phyloP scores from a whole-genome alignment of 2,888 invertebrate species.

The Zhuqinia jingwanae region DNA sequence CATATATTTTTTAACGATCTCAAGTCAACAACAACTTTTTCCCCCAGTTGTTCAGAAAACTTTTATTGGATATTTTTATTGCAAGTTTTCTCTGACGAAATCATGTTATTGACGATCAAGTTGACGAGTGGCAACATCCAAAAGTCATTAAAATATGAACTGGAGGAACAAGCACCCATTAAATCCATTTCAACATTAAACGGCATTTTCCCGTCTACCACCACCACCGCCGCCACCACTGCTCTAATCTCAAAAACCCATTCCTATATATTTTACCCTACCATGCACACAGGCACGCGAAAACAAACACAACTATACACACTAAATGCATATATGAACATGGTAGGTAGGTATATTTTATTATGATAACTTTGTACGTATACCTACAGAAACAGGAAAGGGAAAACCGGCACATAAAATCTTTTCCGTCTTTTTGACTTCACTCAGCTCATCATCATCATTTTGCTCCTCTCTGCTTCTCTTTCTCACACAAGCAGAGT shows the following conservation, averaged over 20 bases:
- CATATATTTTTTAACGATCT: too few relatives aligned
- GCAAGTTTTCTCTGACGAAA: not conserved
- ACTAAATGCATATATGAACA: too few relatives aligned
- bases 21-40: too few relatives aligned
- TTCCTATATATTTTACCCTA: too few relatives aligned
- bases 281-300: not conserved
- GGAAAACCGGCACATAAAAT: slow-evolving; percentile 42
- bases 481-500: not conserved
- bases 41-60: not conserved
- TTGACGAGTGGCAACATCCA: slow-evolving; percentile 42
- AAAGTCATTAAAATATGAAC: slow-evolving; percentile 58
- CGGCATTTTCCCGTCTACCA: not conserved
- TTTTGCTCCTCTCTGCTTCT: too few relatives aligned
- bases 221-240: too few relatives aligned
- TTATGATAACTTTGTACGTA: too few relatives aligned
- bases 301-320: not conserved
- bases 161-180: slow-evolving; percentile 25
- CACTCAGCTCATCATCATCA: slow-evolving; percentile 22
- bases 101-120: not conserved
- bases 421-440: slow-evolving; percentile 36
- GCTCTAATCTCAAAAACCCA: slow-evolving; percentile 40
- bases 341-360: too few relatives aligned
- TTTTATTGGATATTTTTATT: not conserved
- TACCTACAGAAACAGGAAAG: not conserved
- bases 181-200: slow-evolving; percentile 39